Conservation (phyloP, 2,888 invertebrate genomes). For the Hermaeophaga mercurialis region DNA sequence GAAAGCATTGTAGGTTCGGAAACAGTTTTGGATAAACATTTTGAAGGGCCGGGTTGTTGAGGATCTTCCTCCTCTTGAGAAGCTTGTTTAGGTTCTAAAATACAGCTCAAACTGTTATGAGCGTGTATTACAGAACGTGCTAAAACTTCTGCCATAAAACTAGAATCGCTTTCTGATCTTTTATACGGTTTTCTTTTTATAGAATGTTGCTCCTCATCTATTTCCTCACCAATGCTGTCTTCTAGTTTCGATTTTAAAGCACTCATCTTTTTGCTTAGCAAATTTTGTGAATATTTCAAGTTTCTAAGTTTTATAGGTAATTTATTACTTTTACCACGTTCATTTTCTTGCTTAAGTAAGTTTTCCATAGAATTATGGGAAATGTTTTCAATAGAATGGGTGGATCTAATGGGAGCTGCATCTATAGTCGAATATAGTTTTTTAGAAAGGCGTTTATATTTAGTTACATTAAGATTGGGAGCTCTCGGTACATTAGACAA, state of each 20-base stretch:
- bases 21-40: constrained; percentile 41
- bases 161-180: constrained; percentile 58
- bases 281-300: constrained; percentile 65
- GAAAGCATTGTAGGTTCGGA: constrained; percentile 39
- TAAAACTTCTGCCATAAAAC: constrained; percentile 69
- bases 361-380: constrained; percentile 46
- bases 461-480: constrained; percentile 29
- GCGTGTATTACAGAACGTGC: constrained; percentile 69
- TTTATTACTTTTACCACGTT: constrained; percentile 60
- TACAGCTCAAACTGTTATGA: constrained; percentile 64
- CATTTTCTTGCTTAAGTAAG: constrained; percentile 65
- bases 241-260: constrained; percentile 64
- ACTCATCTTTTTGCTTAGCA: constrained; percentile 67
- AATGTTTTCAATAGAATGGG: constrained; percentile 39
- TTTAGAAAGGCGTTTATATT: constrained; percentile 41
- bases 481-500: constrained; percentile 19
- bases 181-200: constrained; percentile 58
- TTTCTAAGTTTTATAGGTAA: constrained; percentile 66
- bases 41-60: constrained; percentile 39
- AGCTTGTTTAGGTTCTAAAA: constrained; percentile 62
- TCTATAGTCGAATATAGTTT: constrained; percentile 45
- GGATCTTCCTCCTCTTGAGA: constrained; percentile 57
- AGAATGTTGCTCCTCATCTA: constrained; percentile 57
- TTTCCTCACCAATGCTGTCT: constrained; percentile 59
- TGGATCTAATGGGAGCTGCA: constrained; percentile 34